Evolutionary conservation across 1,140 invertebrate species (phyloP).

Genomic region (Tetramorium simillimum): DNA sequence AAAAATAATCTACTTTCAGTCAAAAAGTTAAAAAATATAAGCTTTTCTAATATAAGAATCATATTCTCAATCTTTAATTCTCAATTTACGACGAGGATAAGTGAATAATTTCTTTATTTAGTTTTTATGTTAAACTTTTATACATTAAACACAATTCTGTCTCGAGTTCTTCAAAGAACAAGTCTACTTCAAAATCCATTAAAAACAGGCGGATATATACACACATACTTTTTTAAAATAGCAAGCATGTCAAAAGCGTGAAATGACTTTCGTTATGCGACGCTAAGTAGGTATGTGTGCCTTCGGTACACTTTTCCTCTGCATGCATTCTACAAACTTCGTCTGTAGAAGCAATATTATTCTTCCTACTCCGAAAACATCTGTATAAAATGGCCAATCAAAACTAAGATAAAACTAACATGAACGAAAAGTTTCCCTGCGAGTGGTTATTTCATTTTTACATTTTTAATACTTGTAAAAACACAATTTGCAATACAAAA

Average conservation of each 20-base stretch:
- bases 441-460: slow-evolving; percentile 13
- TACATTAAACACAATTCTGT: not conserved
- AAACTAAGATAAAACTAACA: slow-evolving; percentile 29
- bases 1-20: not conserved
- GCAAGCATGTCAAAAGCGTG: not conserved
- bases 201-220: not conserved
- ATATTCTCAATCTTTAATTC: not conserved
- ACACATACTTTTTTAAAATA: not conserved
- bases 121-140: not conserved
- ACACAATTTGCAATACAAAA: not conserved
- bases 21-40: not conserved
- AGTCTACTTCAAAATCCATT: not conserved
- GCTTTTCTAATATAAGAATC: not conserved
- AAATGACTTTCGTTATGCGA: slow-evolving; percentile 47
- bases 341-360: slow-evolving; percentile 28
- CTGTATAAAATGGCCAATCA: slow-evolving; percentile 23
- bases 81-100: not conserved
- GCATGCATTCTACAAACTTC: slow-evolving; percentile 21
- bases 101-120: not conserved
- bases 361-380: slow-evolving; percentile 30
- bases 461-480: slow-evolving; percentile 27
- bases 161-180: not conserved
- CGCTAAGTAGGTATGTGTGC: slow-evolving; percentile 30
- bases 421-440: not conserved
- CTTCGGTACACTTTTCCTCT: slow-evolving; percentile 45